Evolutionary conservation across 1,140 invertebrate genomes (phyloP).

Genomic region (Bathynomus jamesi): DNA sequence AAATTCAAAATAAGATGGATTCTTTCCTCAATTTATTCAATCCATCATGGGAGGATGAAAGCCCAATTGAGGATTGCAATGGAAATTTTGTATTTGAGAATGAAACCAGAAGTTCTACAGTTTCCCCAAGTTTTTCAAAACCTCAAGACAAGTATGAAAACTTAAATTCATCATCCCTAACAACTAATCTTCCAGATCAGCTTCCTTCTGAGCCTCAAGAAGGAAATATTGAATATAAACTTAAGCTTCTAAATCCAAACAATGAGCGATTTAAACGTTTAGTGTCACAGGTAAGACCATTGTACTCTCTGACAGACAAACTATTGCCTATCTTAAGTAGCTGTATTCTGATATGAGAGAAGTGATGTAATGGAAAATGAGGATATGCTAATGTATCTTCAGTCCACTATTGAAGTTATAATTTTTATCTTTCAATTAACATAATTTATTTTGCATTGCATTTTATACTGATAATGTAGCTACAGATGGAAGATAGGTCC

Average conservation of each 20-base stretch:
- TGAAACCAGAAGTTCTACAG: not conserved
- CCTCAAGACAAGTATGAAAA: slow-evolving; percentile 11
- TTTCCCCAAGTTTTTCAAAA: not conserved
- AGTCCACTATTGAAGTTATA: too few species aligned
- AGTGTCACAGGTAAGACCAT: slow-evolving; percentile 63
- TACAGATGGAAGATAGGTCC: too few species aligned
- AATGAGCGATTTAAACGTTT: slow-evolving; percentile 77
- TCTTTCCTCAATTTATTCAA: slow-evolving; percentile 39
- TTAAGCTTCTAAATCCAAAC: slow-evolving; percentile 76
- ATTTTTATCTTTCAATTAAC: too few species aligned
- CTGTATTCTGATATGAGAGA: not conserved
- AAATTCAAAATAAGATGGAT: not conserved
- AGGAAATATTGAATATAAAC: slow-evolving; percentile 88
- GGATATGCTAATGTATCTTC: too few species aligned
- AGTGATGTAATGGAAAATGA: not conserved
- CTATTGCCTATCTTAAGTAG: not conserved
- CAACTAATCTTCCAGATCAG: too few species aligned
- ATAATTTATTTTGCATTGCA: too few species aligned
- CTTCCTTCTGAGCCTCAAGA: slow-evolving; percentile 82
- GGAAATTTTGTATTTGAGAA: not conserved
- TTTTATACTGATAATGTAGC: too few species aligned
- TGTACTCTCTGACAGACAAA: not conserved
- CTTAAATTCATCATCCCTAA: slow-evolving; percentile 34
- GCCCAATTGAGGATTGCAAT: slow-evolving; percentile 9
- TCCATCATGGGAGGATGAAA: slow-evolving; percentile 36